These are phyloP conservation scores for Kryphioiulus occultus DNA, from an alignment of 2,888 invertebrate species.

Conservation along the genomic window DNA sequence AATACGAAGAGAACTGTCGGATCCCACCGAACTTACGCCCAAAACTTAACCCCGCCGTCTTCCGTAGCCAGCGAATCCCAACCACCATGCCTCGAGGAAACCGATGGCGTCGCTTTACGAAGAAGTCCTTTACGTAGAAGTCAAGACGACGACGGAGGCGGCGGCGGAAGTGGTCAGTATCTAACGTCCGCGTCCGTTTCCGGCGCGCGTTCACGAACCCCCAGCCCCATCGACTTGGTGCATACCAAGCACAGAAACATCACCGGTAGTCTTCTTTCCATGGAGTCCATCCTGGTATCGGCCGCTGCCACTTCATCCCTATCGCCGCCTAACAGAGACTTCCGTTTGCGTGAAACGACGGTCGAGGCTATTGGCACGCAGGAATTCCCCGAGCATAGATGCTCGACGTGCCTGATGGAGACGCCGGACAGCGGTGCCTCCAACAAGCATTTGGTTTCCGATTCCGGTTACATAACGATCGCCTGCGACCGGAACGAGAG, in stretches of 20 bases:
- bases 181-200: background rate
- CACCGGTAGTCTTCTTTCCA: constrained; percentile 71
- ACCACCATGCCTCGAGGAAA: background rate
- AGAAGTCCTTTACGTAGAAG: background rate
- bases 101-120: background rate
- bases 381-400: background rate
- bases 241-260: constrained; percentile 67
- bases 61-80: background rate
- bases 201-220: constrained; percentile 52
- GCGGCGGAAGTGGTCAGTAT: background rate
- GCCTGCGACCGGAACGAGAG: constrained; percentile 63
- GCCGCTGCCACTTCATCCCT: constrained; percentile 54
- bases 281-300: constrained; percentile 64
- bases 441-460: constrained; percentile 74
- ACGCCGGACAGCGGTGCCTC: constrained; percentile 49
- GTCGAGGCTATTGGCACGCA: background rate
- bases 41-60: background rate
- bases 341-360: constrained; percentile 24
- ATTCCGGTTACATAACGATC: constrained; percentile 80
- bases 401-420: background rate
- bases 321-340: constrained; percentile 26
- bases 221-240: constrained; percentile 56
- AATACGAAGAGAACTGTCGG: background rate
- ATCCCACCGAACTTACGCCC: background rate
- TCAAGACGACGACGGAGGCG: too few relatives aligned